A percentile compares a stretch with the other conserved stretches of the same genome.
These are phyloP conservation scores for Trichonephila inaurata DNA, from an alignment of 1,140 invertebrate genomes.

Conservation along the genomic window DNA sequence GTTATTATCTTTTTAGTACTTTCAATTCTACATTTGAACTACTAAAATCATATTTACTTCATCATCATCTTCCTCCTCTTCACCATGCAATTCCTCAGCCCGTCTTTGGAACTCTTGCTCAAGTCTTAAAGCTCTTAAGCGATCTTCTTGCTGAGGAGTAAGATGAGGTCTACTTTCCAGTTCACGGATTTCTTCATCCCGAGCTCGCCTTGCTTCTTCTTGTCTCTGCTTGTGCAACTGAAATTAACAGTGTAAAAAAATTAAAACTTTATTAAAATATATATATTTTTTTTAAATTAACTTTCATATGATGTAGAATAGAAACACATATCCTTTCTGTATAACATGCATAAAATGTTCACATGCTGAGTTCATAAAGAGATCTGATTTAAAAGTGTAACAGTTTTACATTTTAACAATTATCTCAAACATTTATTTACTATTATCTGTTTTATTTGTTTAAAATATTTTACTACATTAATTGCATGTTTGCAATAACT, in stretches of 20 bases:
- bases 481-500: too few species aligned
- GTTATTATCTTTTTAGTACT: too few species aligned
- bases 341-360: not conserved
- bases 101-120: slow-evolving; percentile 94
- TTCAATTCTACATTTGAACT: not conserved
- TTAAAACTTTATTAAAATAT: not conserved
- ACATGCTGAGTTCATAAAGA: not conserved
- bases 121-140: slow-evolving; percentile 89
- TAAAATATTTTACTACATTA: too few species aligned
- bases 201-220: slow-evolving; percentile 86
- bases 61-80: slow-evolving; percentile 88
- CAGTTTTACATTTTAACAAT: too few species aligned
- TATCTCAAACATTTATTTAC: too few species aligned
- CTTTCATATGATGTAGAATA: too few species aligned
- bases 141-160: slow-evolving; percentile 91
- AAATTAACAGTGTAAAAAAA: not conserved
- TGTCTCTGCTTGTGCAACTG: slow-evolving; percentile 83
- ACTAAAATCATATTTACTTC: slow-evolving; percentile 77
- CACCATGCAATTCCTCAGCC: slow-evolving; percentile 88
- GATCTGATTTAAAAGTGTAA: not conserved
- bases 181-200: slow-evolving; percentile 92
- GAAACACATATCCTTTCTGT: not conserved
- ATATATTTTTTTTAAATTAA: too few species aligned
- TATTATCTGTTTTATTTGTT: too few species aligned
- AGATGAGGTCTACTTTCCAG: slow-evolving; percentile 86